phyloP scores from a whole-genome alignment of 2,113 vertebrate species.

The Aldabrachelys gigantea region DNA sequence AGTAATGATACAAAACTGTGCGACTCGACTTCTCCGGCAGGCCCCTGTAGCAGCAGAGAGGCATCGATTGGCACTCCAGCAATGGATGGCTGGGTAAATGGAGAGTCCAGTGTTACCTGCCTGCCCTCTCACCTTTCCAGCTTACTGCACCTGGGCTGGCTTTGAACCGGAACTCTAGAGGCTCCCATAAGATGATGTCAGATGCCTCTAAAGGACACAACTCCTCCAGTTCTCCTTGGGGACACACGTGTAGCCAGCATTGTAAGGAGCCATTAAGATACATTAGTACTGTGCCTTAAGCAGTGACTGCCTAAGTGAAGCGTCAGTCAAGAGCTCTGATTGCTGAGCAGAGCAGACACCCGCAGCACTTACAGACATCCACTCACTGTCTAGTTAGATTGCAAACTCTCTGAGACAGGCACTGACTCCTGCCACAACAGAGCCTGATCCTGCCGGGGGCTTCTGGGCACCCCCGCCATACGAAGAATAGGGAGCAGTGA shows the following conservation, averaged over 20 bases:
- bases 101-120: neutral
- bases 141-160: neutral
- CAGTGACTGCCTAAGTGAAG: fast-evolving
- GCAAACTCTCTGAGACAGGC: too few species aligned
- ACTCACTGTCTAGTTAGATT: too few species aligned
- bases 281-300: neutral
- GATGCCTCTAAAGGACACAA: neutral
- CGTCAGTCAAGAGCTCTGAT: fast-evolving
- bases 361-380: neutral
- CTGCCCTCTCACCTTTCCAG: neutral
- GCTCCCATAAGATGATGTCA: neutral
- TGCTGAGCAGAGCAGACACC: fast-evolving
- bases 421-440: neutral
- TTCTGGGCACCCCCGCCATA: fast-evolving
- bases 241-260: neutral
- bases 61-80: neutral
- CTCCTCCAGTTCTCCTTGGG: neutral
- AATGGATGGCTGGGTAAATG: neutral
- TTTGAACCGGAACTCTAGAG: fast-evolving
- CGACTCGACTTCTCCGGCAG: neutral
- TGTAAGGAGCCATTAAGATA: neutral
- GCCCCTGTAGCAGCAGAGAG: neutral
- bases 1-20: slow-evolving; percentile 44
- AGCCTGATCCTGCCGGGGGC: fast-evolving
- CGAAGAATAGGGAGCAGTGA: neutral